Percentiles rank a stretch among this genome's conserved stretches.
Conservation (phyloP, 2,888 invertebrate genomes). For the Terebella lapidaria region DNA sequence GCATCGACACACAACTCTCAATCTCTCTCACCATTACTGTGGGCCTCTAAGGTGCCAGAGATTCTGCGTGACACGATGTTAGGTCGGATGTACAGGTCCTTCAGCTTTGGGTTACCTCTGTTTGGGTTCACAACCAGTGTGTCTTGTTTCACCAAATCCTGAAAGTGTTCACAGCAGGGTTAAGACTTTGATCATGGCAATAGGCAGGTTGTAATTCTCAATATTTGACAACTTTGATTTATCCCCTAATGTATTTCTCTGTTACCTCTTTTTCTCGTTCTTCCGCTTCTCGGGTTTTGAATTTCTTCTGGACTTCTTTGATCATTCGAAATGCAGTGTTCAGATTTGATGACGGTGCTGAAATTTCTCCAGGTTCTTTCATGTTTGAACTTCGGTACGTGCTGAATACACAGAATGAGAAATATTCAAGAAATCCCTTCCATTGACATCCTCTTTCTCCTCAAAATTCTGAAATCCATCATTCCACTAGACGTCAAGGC, state of each 20-base stretch:
- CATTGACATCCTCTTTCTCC: no score
- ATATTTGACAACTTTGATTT: no score
- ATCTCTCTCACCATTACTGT: slow-evolving; percentile 82
- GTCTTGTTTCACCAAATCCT: slow-evolving; percentile 93
- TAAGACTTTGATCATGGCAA: no score
- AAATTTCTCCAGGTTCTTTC: slow-evolving; percentile 95
- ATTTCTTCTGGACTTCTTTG: slow-evolving; percentile 98
- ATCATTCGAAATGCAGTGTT: slow-evolving; percentile 95
- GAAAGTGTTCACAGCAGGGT: slow-evolving; percentile 2
- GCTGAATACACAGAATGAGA: slow-evolving; percentile 34
- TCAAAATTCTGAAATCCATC: no score
- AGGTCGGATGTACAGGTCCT: slow-evolving; percentile 96
- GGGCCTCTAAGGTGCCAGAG: slow-evolving; percentile 74
- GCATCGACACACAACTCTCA: no score
- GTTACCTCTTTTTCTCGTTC: slow-evolving; percentile 96
- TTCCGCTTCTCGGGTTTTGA: slow-evolving; percentile 95
- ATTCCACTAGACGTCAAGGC: no score
- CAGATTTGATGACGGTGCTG: slow-evolving; percentile 89
- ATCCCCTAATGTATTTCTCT: no score
- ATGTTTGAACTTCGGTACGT: slow-evolving; percentile 96
- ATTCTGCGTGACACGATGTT: slow-evolving; percentile 91
- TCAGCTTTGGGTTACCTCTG: slow-evolving; percentile 95
- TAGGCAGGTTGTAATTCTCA: no score
- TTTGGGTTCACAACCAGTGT: slow-evolving; percentile 87
- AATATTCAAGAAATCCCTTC: not conserved